phyloP scores from a whole-genome alignment of 2,797 vertebrate species.

The Chloroceryle inda region DNA sequence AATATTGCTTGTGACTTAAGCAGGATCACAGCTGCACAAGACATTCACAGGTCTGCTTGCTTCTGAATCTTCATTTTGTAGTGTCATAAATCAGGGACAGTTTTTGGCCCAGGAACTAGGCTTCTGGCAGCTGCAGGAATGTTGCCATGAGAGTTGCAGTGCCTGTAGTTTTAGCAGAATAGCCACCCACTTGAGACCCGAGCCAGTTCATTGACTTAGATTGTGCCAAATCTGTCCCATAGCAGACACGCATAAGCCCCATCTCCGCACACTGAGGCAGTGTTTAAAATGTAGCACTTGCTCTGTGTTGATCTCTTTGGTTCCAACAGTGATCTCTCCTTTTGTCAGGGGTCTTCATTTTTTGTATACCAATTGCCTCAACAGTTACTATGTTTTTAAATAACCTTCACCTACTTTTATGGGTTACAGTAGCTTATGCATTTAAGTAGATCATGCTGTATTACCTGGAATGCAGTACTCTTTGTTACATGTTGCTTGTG shows the following conservation, averaged over 20 bases:
- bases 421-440: slow-evolving; percentile 19
- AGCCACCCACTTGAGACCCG: neutral
- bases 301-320: neutral
- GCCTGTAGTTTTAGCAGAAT: neutral
- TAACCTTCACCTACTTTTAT: slow-evolving; percentile 57
- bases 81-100: neutral
- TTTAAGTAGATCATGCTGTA: slow-evolving; percentile 20
- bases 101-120: neutral
- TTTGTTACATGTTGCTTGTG: neutral
- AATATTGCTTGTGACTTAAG: neutral
- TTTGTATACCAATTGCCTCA: neutral
- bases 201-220: neutral
- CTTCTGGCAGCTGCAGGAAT: neutral
- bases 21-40: neutral
- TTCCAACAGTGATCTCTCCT: neutral
- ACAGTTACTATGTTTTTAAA: neutral
- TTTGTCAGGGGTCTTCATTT: neutral
- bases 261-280: neutral
- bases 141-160: neutral
- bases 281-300: neutral
- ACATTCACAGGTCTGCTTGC: neutral
- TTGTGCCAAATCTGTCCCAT: neutral
- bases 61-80: neutral
- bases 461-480: slow-evolving; percentile 26
- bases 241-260: neutral